These are phyloP conservation scores for Scaptomyza montana DNA, from an alignment of 1,140 invertebrate species.

Conservation along the genomic window DNA sequence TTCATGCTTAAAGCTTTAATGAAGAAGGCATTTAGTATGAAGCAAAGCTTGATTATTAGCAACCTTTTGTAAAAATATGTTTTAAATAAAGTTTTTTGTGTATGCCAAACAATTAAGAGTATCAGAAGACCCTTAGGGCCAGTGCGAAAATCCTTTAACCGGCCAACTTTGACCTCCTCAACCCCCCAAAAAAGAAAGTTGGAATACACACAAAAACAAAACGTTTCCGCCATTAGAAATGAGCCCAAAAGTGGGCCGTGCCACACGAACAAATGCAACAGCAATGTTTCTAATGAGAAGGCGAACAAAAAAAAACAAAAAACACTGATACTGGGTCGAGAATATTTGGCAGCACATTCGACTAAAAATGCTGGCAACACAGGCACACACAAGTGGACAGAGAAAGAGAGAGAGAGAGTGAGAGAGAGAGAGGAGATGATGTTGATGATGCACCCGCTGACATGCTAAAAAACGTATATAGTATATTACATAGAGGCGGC, in stretches of 20 bases:
- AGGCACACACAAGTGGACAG: conserved; percentile 17
- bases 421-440: not conserved
- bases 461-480: not conserved
- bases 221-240: conserved; percentile 64
- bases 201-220: conserved; percentile 61
- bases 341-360: conserved; percentile 37
- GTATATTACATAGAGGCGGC: not conserved
- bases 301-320: not conserved
- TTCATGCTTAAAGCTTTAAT: too few species aligned
- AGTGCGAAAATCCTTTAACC: conserved; percentile 69
- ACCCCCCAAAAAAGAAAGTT: conserved; percentile 43
- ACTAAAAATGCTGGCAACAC: conserved; percentile 24
- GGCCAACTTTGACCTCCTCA: conserved; percentile 63
- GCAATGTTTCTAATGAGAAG: conserved; percentile 43
- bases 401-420: not conserved
- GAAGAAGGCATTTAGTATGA: too few species aligned
- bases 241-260: conserved; percentile 58
- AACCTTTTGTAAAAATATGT: not conserved
- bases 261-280: conserved; percentile 33
- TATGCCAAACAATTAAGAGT: not conserved
- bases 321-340: not conserved
- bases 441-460: conserved; percentile 15
- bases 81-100: not conserved
- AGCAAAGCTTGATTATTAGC: not conserved
- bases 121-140: not conserved